Base-by-base conservation (phyloP, 2,113 vertebrate species). In the Micronycteris hirsuta region DNA sequence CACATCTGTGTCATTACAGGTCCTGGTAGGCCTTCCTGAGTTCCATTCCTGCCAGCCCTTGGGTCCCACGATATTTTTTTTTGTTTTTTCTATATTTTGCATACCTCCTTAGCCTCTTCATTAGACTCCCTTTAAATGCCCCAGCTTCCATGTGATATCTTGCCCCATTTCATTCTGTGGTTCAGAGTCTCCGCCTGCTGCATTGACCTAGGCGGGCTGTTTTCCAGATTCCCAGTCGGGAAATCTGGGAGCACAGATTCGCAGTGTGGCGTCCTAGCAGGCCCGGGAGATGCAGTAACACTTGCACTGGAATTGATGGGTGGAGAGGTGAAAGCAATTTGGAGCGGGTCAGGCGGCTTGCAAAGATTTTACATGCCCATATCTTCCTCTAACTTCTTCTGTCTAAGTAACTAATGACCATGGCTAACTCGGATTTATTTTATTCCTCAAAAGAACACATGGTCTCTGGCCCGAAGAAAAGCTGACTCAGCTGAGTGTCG, bases 61-160 rank as follows among this genome's bases (percentile, higher is more conserved):
- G 3, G 7, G 4, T 13, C 0, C 5, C 0, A 0, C 14, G 14
- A 6, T 33, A 1, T 47, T 36, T 16, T 8, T 41, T 20, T 10
- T 5, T 12, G 45, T 33, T 43, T 43, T 77, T 70, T 19, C 15
- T 20, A 1, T 41, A 41, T 38, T 45, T 43, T 45, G 3, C 31
- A 19, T 26, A 45, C 1, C 7, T 63, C 26, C 7, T 61, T 19
- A 45, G n/a, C 24, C 24, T 28, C 24, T 36, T 52, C 26, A 9
- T 63, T 89, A 28, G 61, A 19, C 16, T 70, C 36, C 19, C 19
- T 8, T 67, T 38, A 38, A 41, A 31, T 74, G 10, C 26, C 11
- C 7, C 6, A 56, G 22, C 54, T 49, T 45, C 22, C 70, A 10
- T n/a, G 15, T 26, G 24, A 54, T 17, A 15, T 20, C 68, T 52